Conservation (phyloP, 2,113 vertebrate species). For the Epinephelus lanceolatus region DNA sequence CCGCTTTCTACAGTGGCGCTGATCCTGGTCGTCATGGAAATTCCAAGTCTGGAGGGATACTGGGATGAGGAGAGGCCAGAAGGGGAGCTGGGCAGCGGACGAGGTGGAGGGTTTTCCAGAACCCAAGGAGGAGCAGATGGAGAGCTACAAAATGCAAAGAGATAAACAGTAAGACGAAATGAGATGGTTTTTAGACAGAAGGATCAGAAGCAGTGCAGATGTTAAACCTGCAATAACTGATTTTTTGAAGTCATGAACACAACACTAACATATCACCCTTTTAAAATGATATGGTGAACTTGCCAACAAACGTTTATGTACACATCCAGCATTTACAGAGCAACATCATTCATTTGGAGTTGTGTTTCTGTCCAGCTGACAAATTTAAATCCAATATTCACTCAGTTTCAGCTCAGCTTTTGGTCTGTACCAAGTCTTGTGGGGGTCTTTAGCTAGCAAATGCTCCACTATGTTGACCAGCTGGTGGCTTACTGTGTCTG, state of each 20-base stretch:
- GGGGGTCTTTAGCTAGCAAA: neutral
- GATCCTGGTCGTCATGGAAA: slow-evolving; percentile 88
- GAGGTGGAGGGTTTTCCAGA: slow-evolving; percentile 88
- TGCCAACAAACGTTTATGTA: no score
- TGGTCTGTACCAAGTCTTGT: neutral
- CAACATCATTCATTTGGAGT: neutral
- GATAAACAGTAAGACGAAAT: neutral
- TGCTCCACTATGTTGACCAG: neutral
- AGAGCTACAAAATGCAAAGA: slow-evolving; percentile 50
- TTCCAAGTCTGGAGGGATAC: slow-evolving; percentile 81
- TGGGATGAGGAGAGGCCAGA: slow-evolving; percentile 72
- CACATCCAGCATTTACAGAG: no score
- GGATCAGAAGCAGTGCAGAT: neutral
- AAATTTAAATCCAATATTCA: neutral
- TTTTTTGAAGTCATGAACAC: neutral
- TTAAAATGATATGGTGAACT: neutral
- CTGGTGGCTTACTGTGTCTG: neutral
- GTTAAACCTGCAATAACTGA: neutral
- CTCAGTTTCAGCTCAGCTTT: neutral
- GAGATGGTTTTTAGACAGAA: neutral
- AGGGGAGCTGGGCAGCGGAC: slow-evolving; percentile 83
- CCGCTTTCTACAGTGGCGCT: slow-evolving; percentile 88
- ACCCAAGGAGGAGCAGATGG: slow-evolving; percentile 75
- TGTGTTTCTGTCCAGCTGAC: neutral
- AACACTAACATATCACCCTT: neutral